phyloP scores from a whole-genome alignment of 2,888 invertebrate species.

The Agrotis clavis region DNA sequence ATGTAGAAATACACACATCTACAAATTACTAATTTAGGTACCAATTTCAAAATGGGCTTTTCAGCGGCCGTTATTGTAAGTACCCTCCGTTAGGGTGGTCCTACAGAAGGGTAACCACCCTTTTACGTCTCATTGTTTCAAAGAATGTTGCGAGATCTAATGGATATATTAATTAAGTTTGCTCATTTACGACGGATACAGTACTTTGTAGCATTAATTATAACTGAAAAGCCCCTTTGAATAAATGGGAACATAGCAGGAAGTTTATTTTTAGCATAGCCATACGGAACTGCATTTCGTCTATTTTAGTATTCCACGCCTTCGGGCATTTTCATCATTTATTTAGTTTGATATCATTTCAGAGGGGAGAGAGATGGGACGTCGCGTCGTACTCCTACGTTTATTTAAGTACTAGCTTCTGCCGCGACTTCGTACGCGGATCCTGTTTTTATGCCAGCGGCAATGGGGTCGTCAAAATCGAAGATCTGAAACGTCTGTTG shows the following conservation, averaged over 20 bases:
- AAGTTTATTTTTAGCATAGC: conserved; percentile 68
- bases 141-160: conserved; percentile 77
- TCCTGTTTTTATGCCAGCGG: too few relatives aligned
- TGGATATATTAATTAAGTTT: conserved; percentile 83
- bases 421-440: too few relatives aligned
- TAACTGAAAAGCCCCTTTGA: conserved; percentile 67
- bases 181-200: conserved; percentile 75
- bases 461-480: too few relatives aligned
- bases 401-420: too few relatives aligned
- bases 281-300: conserved; percentile 57
- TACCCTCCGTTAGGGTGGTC: conserved; percentile 39
- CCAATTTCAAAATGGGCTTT: conserved; percentile 36
- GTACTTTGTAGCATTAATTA: conserved; percentile 75
- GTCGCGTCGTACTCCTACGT: conserved; percentile 39
- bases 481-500: too few relatives aligned
- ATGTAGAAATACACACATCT: background rate
- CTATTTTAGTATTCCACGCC: conserved; percentile 67
- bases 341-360: conserved; percentile 75
- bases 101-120: conserved; percentile 71
- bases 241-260: conserved; percentile 64
- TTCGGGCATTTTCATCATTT: conserved; percentile 73
- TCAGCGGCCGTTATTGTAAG: conserved; percentile 41
- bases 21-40: background rate
- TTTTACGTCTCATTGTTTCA: conserved; percentile 77
- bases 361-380: conserved; percentile 40